Base-by-base conservation (phyloP, 2,113 vertebrate species). In the Mellivora capensis region DNA sequence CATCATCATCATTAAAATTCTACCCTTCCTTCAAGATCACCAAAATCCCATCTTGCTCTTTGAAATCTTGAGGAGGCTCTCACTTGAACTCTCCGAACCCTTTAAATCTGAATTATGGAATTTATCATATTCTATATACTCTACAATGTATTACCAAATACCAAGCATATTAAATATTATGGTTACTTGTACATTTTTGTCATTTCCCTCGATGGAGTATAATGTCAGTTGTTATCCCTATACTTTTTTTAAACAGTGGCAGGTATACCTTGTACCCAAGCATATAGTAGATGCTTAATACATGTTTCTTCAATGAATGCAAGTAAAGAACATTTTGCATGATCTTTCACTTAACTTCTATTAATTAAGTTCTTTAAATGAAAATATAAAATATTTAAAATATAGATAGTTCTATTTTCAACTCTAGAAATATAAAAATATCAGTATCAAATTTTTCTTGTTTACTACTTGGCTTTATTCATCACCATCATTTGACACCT, bases 361-460 rank as follows among this genome's bases (percentile, higher is more conserved):
- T 69, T 96, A 93, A 93, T 59, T 76, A 87, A 67, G 37, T 93
- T 91, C 71, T 83, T 91, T 79, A 96, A 61, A 7, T 57, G 17
- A 49, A 95, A 59, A 91, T 74, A 79, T 18, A 87, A 79, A 91
- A 83, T 39, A 86, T 25, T 47, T 64, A 92, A 82, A 97, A 87
- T 69, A 92, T 21, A 94, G 31, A 85, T 71, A 18, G 72, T 79
- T 85, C 71, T 80, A 84, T 49, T 96, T 96, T 95, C 23, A 74
- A 57, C 37, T 39, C n/a, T 92, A 18, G 57, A 94, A 89, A 91
- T 83, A 91, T 31, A 27, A 80, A 59, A 81, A 27, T 85, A 91
- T 86, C 72, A 76, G 9, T 80, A 91, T 81, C 54, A 94, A 96
- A 90, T 69, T 90, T 94, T 64, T 59, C 25, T 59, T 94, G 4